Base-by-base conservation (phyloP, 2,113 vertebrate genomes). In the Elanoides forficatus region DNA sequence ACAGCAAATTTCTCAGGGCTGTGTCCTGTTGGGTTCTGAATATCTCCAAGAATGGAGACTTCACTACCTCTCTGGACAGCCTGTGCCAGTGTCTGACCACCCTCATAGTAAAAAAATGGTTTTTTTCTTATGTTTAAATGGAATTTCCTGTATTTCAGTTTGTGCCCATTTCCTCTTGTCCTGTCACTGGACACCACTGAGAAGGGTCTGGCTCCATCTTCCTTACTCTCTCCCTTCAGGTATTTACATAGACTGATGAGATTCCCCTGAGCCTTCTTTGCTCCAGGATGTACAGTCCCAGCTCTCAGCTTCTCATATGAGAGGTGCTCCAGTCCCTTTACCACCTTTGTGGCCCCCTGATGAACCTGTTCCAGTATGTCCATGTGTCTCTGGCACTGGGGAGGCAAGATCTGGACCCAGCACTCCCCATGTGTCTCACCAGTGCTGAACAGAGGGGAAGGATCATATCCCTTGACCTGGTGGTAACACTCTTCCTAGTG, bases 11-110 rank as follows among this genome's bases (percentile, higher is more conserved):
- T 79, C 62, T 91, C 38, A 83, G 29, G 10, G 6, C 13, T 4
- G 0, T 0, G 0, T 75, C 23, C 15, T 52, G 7, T 15, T 68
- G 15, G 6, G 4, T 66, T 83, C 89, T 80, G 29, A 47, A 3
- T 83, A 50, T 48, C 62, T 85, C 30, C 0, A 6, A 47, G 26
- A 26, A 29, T 38, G 7, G 29, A 60, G 10, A 23, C 6, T 72
- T n/a, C 30, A 23, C 9, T 29, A 8, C 3, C 4, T 73, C 63
- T 68, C 53, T 65, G 22, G 9, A 23, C 5, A 73, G 23, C 32
- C 13, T 78, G 1, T 40, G 19, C 7, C 18, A 45, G 36, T 42
- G 38, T 38, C 40, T 73, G 58, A 68, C 15, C 8, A 30, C 11
- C 1, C 3, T 38, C 40, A 59, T 1, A 23, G 2, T 9, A 25